These are phyloP conservation scores for Dolichopus griseipennis DNA, from an alignment of 2,888 invertebrate species.

Conservation along the genomic window DNA sequence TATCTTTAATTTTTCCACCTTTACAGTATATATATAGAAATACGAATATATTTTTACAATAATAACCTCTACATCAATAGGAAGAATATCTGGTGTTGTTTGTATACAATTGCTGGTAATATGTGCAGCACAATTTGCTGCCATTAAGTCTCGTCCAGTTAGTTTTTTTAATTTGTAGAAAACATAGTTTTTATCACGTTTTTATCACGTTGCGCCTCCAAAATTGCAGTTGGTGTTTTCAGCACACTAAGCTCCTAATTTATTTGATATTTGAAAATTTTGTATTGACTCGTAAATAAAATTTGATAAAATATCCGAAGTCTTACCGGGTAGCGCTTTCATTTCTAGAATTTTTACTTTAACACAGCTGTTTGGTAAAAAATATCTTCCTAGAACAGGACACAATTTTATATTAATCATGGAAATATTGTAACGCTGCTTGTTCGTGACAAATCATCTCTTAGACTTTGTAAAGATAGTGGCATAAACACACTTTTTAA, in stretches of 20 bases:
- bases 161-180: slow-evolving; percentile 12
- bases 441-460: slow-evolving; percentile 7
- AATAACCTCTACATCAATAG: slow-evolving; percentile 21
- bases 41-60: slow-evolving; percentile 20
- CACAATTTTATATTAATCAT: slow-evolving; percentile 14
- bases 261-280: neutral
- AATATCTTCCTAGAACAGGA: slow-evolving; percentile 12
- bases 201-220: slow-evolving; percentile 19
- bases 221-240: slow-evolving; percentile 22
- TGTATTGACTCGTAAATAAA: neutral
- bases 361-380: slow-evolving; percentile 12
- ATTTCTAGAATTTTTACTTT: slow-evolving; percentile 11
- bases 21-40: too few relatives aligned
- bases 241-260: neutral
- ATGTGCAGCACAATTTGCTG: slow-evolving; percentile 20
- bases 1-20: slow-evolving; percentile 17
- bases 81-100: slow-evolving; percentile 18
- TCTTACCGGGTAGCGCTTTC: slow-evolving; percentile 10
- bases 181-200: slow-evolving; percentile 19
- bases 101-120: slow-evolving; percentile 22
- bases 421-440: slow-evolving; percentile 10
- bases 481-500: slow-evolving; percentile 18
- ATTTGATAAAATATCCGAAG: slow-evolving; percentile 14
- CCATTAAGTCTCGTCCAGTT: slow-evolving; percentile 17
- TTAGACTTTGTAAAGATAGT: slow-evolving; percentile 8